These are phyloP conservation scores for Actinemys pallida DNA, from an alignment of 2,113 vertebrate genomes.

Conservation along the genomic window DNA sequence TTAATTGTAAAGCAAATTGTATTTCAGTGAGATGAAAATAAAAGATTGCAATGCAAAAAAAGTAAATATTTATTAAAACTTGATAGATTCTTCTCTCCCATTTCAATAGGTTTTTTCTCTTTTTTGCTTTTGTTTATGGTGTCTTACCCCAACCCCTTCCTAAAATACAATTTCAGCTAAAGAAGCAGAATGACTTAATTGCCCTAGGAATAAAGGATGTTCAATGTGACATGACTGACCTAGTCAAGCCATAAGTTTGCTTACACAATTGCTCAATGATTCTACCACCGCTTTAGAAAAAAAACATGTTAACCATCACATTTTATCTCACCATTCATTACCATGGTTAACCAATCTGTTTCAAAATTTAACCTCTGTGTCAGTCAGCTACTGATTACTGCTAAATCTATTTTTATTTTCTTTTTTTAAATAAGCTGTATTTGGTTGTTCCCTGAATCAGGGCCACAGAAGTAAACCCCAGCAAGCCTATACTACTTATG, in stretches of 20 bases:
- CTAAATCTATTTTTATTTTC: slow-evolving; percentile 35
- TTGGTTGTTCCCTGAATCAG: neutral
- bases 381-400: slow-evolving; percentile 1
- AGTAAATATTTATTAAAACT: neutral
- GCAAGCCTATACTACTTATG: neutral
- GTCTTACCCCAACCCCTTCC: slow-evolving; percentile 40
- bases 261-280: slow-evolving; percentile 39
- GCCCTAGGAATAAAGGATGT: slow-evolving; percentile 27
- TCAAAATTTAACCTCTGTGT: slow-evolving; percentile 14
- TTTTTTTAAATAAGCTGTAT: slow-evolving; percentile 13
- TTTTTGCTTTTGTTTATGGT: slow-evolving; percentile 40
- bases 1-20: slow-evolving; percentile 45
- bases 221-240: slow-evolving; percentile 11
- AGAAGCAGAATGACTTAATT: slow-evolving; percentile 31
- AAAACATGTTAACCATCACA: neutral
- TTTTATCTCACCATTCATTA: slow-evolving; percentile 52
- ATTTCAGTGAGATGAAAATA: slow-evolving; percentile 43
- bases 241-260: slow-evolving; percentile 17
- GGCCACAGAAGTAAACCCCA: neutral
- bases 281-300: neutral
- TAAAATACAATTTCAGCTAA: slow-evolving; percentile 29
- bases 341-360: slow-evolving; percentile 57
- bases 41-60: slow-evolving; percentile 46
- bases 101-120: slow-evolving; percentile 10
- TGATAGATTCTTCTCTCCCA: slow-evolving; percentile 43